Percentiles rank a stretch among this genome's conserved stretches.
These are phyloP conservation scores for Neopipo cinnamomea DNA, from an alignment of 2,113 vertebrate species.

Conservation along the genomic window DNA sequence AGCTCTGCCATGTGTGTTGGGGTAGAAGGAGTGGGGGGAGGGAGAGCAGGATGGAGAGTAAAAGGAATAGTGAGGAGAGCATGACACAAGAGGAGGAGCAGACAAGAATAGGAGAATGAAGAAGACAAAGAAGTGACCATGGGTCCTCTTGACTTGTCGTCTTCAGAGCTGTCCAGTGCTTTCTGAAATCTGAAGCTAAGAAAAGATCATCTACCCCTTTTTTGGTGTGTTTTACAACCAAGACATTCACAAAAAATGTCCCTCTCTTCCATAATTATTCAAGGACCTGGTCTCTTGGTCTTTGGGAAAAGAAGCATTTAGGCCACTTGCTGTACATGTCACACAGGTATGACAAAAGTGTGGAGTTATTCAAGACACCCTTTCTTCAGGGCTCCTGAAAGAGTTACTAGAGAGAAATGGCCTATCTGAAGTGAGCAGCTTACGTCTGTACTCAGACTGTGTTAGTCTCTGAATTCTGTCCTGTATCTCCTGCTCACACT, in stretches of 20 bases:
- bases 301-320: neutral
- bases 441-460: accelerated
- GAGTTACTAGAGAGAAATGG: neutral
- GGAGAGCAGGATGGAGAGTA: neutral
- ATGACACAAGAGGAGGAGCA: neutral
- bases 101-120: neutral
- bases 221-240: neutral
- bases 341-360: neutral
- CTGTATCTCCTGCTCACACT: neutral
- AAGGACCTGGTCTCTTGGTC: neutral
- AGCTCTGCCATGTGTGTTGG: neutral
- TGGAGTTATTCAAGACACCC: neutral
- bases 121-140: neutral
- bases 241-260: neutral
- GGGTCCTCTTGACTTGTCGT: neutral
- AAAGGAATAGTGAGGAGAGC: neutral
- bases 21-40: neutral
- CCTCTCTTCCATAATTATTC: neutral
- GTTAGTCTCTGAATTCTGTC: neutral
- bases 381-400: neutral
- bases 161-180: neutral
- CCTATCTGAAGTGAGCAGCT: neutral
- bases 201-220: neutral
- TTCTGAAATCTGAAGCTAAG: neutral
- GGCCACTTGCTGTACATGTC: neutral